Conservation (phyloP, 2,113 vertebrate genomes). For the Blennius ocellaris region DNA sequence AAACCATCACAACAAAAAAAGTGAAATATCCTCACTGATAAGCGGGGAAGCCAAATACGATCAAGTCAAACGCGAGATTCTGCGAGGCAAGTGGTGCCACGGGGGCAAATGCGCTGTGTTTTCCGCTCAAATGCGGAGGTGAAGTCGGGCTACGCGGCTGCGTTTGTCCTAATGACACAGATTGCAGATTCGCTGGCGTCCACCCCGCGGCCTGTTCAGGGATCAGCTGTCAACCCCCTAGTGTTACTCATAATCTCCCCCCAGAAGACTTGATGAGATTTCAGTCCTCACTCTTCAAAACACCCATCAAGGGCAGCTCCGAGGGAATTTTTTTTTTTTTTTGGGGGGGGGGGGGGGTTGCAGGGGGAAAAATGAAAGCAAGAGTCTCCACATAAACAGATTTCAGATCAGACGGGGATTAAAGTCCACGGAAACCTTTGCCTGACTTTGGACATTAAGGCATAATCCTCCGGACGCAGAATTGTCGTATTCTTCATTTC, state of each 20-base stretch:
- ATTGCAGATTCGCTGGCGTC: slow-evolving; percentile 32
- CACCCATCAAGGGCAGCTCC: slow-evolving; percentile 24
- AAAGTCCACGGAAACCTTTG: slow-evolving; percentile 42
- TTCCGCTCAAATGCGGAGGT: slow-evolving; percentile 16
- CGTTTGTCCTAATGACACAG: slow-evolving; percentile 56
- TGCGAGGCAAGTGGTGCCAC: neutral
- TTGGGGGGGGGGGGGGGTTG: neutral
- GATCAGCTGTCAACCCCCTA: slow-evolving; percentile 54
- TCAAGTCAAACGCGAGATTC: neutral
- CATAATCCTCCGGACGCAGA: slow-evolving; percentile 31
- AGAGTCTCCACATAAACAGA: slow-evolving; percentile 42
- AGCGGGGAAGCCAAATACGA: neutral
- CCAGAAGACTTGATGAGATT: slow-evolving; percentile 61
- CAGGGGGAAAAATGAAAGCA: neutral
- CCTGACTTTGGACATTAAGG: slow-evolving; percentile 38
- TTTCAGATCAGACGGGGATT: slow-evolving; percentile 57
- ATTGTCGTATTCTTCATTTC: slow-evolving; percentile 18
- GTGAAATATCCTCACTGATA: neutral
- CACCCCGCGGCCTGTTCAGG: slow-evolving; percentile 43
- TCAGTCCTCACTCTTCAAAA: slow-evolving; percentile 54
- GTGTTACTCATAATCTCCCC: slow-evolving; percentile 61
- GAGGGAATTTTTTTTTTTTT: too few species aligned
- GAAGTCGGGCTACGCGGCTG: slow-evolving; percentile 38
- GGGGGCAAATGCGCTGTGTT: slow-evolving; percentile 21
- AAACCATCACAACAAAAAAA: too few species aligned